Percentiles rank a stretch among this genome's conserved stretches.
Evolutionary conservation across 2,888 invertebrate species (phyloP).

Genomic region (Minunthozetes semirufus): DNA sequence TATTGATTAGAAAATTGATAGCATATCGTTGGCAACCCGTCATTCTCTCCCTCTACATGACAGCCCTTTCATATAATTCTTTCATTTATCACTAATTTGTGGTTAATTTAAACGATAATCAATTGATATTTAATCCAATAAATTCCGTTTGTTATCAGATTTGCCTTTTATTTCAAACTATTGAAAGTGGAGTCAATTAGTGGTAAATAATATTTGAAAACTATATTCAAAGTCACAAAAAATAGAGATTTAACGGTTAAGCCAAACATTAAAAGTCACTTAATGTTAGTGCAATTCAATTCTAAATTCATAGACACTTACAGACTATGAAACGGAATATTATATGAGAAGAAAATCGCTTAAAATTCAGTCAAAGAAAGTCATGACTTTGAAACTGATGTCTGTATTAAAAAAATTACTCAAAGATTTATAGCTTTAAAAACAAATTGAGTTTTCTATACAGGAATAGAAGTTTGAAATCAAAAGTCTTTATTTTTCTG

Average conservation of each 20-base stretch:
- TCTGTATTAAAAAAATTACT: background rate
- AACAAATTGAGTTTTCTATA: too few species aligned
- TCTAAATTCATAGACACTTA: background rate
- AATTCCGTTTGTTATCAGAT: background rate
- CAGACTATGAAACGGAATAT: background rate
- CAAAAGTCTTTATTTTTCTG: too few species aligned
- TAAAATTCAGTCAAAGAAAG: background rate
- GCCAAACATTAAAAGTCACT: background rate
- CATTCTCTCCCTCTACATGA: too few species aligned
- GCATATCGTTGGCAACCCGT: too few species aligned
- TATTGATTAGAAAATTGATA: too few species aligned
- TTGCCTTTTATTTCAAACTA: background rate
- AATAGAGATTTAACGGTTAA: background rate
- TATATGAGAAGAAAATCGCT: background rate
- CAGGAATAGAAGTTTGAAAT: too few species aligned
- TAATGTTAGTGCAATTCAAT: background rate
- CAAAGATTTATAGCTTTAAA: background rate
- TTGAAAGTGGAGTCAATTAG: background rate
- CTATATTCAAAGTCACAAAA: background rate
- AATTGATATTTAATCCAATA: background rate
- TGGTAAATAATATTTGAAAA: background rate
- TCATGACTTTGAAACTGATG: constrained; percentile 4
- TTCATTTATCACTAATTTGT: too few species aligned
- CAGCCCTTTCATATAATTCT: too few species aligned
- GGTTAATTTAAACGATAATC: too few species aligned